Base-by-base conservation (phyloP, 2,113 vertebrate species). In the Syngnathoides biaculeatus region DNA sequence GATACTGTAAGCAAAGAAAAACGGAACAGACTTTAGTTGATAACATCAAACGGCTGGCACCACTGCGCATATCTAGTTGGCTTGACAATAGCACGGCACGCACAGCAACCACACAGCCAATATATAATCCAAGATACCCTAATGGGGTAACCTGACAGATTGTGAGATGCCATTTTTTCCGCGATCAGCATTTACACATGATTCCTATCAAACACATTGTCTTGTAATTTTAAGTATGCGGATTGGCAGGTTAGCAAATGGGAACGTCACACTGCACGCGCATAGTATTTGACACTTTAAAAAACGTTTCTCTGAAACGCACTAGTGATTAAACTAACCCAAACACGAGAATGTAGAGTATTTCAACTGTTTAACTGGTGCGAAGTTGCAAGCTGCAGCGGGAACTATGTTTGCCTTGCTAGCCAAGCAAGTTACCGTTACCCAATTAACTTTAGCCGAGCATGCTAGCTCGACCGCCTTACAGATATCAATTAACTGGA, bases 1-100 rank as follows among this genome's bases (percentile, higher is more conserved):
- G 75, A 68, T 64, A 78, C 86, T 90, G 85, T 70, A 72, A 82
- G 86, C 61, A 80, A 63, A 69, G 20, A 69, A 75, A 45, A n/a
- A 0, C 35, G 1, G 65, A 3, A 70, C 1, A 50, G 22, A 63
- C 24, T 35, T 73, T 22, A 77, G 14, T 52, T n/a, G 26, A 8
- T 22, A 38, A 39, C 43, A 39, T 20, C 47, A 64, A 8, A 35
- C 17, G 47, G n/a, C 7, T 38, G 3, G 4, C 11, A 40, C 27
- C 27, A 22, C 7, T 63, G 27, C 22, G 43, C 3, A 14, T 52
- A 35, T 26, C 42, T 40, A 14, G 8, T 48, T 40, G 47, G 20
- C 2, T 48, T 30, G 4, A 70, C 17, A 67, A 11, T 30, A 45
- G 43, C 24, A 47, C 20, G 38, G 56, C 12, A 35, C 3, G 8